Evolutionary conservation across 1,140 invertebrate genomes (phyloP), one percentile per base, ranked within the genome.

Genomic region (Halyomorpha halys): DNA sequence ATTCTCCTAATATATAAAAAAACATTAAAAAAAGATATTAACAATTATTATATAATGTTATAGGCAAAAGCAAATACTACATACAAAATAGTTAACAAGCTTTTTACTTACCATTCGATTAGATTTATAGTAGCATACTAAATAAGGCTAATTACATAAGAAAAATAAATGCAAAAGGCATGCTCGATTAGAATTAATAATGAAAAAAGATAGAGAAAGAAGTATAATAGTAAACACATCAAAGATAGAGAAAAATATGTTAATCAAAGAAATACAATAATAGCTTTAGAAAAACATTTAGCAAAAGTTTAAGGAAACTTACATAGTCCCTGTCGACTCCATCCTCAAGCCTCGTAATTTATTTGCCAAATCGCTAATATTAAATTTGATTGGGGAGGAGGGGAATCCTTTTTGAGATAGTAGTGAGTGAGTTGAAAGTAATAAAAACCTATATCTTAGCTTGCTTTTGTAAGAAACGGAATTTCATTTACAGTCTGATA

Each of bases 281-380:
- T 21, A 49, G 21, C 47, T 19, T 49, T 49, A 19, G 21, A 49
- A 49, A 49, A 19, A 18, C n/a, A 49, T 49, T 18, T 21, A 49
- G 21, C 47, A 49, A 49, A 49, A 19, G 47, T 19, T 18, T 49
- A 49, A 19, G 47, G n/a, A 49, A 49, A 49, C 47, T 49, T 49
- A 49, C 47, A 49, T 49, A 49, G 11, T 49, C n/a, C 11, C n/a
- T 18, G 47, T 49, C 21, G 47, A 49, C 47, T 49, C 47, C 47
- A 49, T 21, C 47, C n/a, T 49, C 47, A 19, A 49, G 47, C 9
- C 47, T 49, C 47, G 21, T 49, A 21, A 49, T 19, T 21, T n/a
- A 49, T 39, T 39, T 39, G 6, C 34, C 34, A 39, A 6, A 39
- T 39, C 13, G 34, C 11, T 39, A 39, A 39, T 13, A 39, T 39